These are phyloP conservation scores for Oenanthe melanoleuca DNA, from an alignment of 2,113 vertebrate species.

Conservation along the genomic window DNA sequence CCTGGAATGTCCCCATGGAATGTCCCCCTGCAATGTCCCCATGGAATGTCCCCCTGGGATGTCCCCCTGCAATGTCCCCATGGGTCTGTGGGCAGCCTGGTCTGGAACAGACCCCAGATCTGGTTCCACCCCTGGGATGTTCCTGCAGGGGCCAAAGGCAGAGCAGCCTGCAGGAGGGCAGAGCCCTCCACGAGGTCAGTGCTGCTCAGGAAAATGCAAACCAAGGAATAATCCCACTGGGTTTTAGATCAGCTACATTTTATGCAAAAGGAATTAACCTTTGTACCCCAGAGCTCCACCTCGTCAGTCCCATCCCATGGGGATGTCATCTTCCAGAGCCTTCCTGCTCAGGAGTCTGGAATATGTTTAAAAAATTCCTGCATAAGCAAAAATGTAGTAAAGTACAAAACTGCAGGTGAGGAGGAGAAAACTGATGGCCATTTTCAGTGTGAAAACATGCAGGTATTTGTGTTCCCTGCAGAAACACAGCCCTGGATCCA, in stretches of 20 bases:
- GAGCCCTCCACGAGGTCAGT: neutral
- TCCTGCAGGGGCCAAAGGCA: neutral
- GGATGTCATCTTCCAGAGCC: neutral
- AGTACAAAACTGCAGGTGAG: neutral
- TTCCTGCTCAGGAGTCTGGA: neutral
- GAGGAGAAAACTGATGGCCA: neutral
- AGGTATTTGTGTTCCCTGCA: too few species aligned
- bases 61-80: neutral
- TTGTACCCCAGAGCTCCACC: neutral
- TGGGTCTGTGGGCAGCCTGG: neutral
- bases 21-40: neutral
- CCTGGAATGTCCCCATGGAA: neutral
- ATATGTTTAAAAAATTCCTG: neutral
- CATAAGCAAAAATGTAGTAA: neutral
- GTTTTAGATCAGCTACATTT: neutral
- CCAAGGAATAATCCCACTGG: fast-evolving
- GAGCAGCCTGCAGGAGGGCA: neutral
- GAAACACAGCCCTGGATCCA: too few species aligned
- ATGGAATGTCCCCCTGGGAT: neutral
- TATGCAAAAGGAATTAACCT: neutral
- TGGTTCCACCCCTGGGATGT: neutral
- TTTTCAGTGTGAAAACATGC: neutral
- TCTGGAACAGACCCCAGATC: neutral
- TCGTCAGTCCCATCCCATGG: neutral
- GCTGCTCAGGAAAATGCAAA: neutral